Percentiles rank a stretch among this genome's conserved stretches.
These are phyloP conservation scores for Leptinotarsa tumamoca DNA, from an alignment of 2,888 invertebrate species.

Conservation along the genomic window DNA sequence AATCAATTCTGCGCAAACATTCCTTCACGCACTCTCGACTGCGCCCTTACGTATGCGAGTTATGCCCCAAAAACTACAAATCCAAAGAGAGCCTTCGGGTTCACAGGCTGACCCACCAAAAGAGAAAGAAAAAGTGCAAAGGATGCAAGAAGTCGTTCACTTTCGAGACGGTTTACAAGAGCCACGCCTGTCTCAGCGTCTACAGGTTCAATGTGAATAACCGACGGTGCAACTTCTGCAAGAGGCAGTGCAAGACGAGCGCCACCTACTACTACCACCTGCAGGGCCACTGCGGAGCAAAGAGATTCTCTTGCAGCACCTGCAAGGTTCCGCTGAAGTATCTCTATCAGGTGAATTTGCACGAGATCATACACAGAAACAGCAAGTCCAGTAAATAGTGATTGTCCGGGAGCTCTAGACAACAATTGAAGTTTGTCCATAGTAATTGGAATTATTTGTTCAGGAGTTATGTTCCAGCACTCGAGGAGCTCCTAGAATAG, in stretches of 20 bases:
- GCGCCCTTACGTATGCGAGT: slow-evolving; percentile 43
- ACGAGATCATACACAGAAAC: slow-evolving; percentile 31
- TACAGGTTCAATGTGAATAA: slow-evolving; percentile 31
- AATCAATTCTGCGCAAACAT: slow-evolving; percentile 48
- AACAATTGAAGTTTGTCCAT: not conserved
- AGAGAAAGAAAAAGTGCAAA: slow-evolving; percentile 32
- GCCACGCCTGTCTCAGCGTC: slow-evolving; percentile 36
- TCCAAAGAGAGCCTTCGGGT: slow-evolving; percentile 46
- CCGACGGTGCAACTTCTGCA: slow-evolving; percentile 40
- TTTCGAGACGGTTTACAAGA: slow-evolving; percentile 38
- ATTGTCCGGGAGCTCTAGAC: not conserved
- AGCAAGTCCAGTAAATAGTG: not conserved
- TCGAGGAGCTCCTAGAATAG: too few relatives aligned
- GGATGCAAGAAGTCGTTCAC: slow-evolving; percentile 36
- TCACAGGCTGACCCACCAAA: slow-evolving; percentile 40
- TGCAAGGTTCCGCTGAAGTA: slow-evolving; percentile 35
- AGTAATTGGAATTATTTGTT: too few relatives aligned
- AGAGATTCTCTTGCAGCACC: slow-evolving; percentile 33
- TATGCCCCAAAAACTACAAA: slow-evolving; percentile 47
- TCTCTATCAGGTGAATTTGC: slow-evolving; percentile 38
- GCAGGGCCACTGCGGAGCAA: slow-evolving; percentile 33
- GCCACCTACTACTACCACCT: slow-evolving; percentile 36
- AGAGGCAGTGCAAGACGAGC: slow-evolving; percentile 33
- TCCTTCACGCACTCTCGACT: slow-evolving; percentile 43
- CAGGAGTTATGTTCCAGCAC: too few relatives aligned